Evolutionary conservation across 1,140 invertebrate species (phyloP).

Genomic region (Heliothis virescens): DNA sequence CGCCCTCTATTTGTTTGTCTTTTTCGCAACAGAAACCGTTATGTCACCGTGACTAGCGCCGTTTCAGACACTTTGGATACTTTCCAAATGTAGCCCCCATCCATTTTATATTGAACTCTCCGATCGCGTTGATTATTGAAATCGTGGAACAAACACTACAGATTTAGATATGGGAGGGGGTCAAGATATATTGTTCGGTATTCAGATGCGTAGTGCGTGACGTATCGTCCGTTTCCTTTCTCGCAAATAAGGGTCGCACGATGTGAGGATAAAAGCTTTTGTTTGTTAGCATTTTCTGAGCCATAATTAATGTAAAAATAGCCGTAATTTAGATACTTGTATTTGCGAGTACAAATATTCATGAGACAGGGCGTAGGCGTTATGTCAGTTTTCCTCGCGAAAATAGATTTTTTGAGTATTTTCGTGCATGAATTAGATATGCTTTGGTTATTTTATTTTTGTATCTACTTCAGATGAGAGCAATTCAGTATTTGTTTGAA

Average conservation of each 20-base stretch:
- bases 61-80: constrained; percentile 64
- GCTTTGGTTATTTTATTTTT: neutral
- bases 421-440: neutral
- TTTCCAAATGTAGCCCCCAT: constrained; percentile 58
- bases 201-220: constrained; percentile 39
- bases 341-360: neutral
- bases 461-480: too few species aligned
- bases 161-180: constrained; percentile 36
- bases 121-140: constrained; percentile 45
- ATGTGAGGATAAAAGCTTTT: constrained; percentile 43
- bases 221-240: constrained; percentile 58
- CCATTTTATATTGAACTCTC: constrained; percentile 52
- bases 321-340: neutral
- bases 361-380: neutral
- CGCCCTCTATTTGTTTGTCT: constrained; percentile 10
- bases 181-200: constrained; percentile 9
- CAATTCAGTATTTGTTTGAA: too few species aligned
- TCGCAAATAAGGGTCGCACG: constrained; percentile 55
- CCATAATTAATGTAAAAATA: constrained; percentile 43
- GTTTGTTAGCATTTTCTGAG: constrained; percentile 34
- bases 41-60: constrained; percentile 59
- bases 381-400: neutral
- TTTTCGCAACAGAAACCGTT: constrained; percentile 53
- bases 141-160: neutral
- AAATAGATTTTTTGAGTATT: neutral